Base-by-base conservation (phyloP, 2,797 vertebrate species). In the Sparidentex hasta region DNA sequence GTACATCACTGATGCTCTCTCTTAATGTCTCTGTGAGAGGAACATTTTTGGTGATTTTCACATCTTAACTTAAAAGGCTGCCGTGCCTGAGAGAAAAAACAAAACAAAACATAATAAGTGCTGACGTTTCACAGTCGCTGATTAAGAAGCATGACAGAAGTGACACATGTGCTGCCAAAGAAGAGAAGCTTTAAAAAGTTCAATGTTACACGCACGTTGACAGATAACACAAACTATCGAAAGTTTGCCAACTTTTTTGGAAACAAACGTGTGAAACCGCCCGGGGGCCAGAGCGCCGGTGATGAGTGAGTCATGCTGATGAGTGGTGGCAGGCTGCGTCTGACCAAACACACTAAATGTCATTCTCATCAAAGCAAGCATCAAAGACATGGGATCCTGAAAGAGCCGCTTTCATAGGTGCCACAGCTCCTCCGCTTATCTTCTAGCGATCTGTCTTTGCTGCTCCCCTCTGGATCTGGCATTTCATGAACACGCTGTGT, bases 1-100 rank as follows among this genome's bases (percentile, higher is more conserved):
- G 84, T 59, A 70, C 50, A 68, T 76, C 68, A 80, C 11, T 64
- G 52, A 74, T 57, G 23, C 48, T 55, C 29, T 59, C 55, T 50
- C 51, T 57, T 52, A 48, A 11, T 65, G 27, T 41, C 38, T 47
- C 52, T 65, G 52, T 68, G 64, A 71, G 73, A 76, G 84, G 21
- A 68, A 12, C 56, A 52, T 41, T 58, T 67, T 74, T 27, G 33
- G 16, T 63, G 50, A 76, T 65, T 78, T 80, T 62, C 5, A n/a
- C 33, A 55, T 65, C 23, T 33, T 21, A 20, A 58, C 50, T 56
- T 63, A 43, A 57, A 65, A 68, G 59, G 54, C 74, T 65, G 29
- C 52, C 20, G 52, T 50, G 63, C 13, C 11, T 20, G 33, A 27
- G 4, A 27, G 4, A 27, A 11, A 57, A 57, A 44, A 66, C 2